Conservation (phyloP, 2,797 vertebrate genomes). For the Muraenolepis orangiensis region DNA sequence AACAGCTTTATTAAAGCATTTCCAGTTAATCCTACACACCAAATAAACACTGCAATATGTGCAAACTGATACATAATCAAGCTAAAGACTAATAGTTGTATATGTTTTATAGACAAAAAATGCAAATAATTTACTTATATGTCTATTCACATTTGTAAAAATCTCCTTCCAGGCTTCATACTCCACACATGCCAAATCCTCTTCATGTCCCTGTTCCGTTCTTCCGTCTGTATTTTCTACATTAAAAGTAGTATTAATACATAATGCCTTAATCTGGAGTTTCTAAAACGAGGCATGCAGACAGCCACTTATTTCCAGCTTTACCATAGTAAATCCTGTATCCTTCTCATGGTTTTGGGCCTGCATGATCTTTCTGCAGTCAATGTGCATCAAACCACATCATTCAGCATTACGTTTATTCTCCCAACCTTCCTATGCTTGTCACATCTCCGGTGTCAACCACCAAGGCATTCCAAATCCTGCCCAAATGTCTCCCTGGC, state of each 20-base stretch:
- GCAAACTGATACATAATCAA: neutral
- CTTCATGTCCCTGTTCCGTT: neutral
- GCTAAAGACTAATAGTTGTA: too few species aligned
- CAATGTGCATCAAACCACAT: conserved; percentile 18
- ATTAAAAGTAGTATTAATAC: too few species aligned
- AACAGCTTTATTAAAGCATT: neutral
- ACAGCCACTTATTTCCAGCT: conserved; percentile 4
- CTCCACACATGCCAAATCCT: neutral
- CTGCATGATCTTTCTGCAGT: conserved; percentile 9
- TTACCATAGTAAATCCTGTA: conserved; percentile 8
- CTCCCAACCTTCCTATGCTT: conserved; percentile 26
- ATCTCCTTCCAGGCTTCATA: neutral
- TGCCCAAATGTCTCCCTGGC: conserved; percentile 15
- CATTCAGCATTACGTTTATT: conserved; percentile 31
- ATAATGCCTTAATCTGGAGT: neutral
- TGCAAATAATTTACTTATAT: neutral
- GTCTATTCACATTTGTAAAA: neutral
- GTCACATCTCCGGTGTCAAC: conserved; percentile 16
- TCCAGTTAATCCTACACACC: neutral
- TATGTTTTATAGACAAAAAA: neutral
- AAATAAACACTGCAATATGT: neutral
- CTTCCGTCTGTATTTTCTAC: neutral
- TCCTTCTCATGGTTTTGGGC: conserved; percentile 12
- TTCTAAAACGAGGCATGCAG: neutral
- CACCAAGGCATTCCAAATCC: conserved; percentile 8